Evolutionary conservation across 2,113 vertebrate species (phyloP).

Genomic region (Nematolebias whitei): DNA sequence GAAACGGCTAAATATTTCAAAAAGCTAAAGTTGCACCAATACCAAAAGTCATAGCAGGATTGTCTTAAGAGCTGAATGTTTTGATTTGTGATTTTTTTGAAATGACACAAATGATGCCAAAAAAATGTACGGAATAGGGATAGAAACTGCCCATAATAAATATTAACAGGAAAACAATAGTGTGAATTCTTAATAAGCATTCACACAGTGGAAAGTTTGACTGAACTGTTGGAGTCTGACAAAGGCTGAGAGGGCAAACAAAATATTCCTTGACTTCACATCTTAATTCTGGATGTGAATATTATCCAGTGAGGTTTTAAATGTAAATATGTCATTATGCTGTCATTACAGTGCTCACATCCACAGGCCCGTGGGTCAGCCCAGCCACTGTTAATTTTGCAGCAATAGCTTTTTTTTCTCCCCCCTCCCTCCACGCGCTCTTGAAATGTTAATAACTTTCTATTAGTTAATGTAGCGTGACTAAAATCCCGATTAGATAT

Average conservation of each 20-base stretch:
- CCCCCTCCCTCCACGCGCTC: slow-evolving; percentile 63
- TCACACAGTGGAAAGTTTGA: slow-evolving; percentile 89
- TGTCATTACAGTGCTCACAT: slow-evolving; percentile 98
- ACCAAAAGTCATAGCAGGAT: too few species aligned
- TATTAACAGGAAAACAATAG: too few species aligned
- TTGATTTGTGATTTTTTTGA: too few species aligned
- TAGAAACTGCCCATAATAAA: too few species aligned
- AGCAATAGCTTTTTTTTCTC: slow-evolving; percentile 88
- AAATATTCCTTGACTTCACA: slow-evolving; percentile 97
- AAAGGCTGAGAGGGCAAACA: slow-evolving; percentile 90
- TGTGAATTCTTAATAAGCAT: too few species aligned
- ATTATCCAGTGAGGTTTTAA: slow-evolving; percentile 95
- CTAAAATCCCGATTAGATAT: slow-evolving; percentile 99
- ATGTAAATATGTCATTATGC: slow-evolving; percentile 99
- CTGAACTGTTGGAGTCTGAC: slow-evolving; percentile 83
- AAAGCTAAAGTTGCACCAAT: too few species aligned
- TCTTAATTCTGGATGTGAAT: slow-evolving; percentile 93
- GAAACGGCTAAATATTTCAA: too few species aligned
- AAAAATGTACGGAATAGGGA: too few species aligned
- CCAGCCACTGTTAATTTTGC: slow-evolving; percentile 98
- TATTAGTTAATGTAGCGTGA: slow-evolving; percentile 99
- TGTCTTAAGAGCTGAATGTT: too few species aligned
- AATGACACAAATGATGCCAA: too few species aligned
- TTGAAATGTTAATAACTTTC: slow-evolving; percentile 99
- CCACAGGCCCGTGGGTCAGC: slow-evolving; percentile 92